phyloP scores from a whole-genome alignment of 1,140 invertebrate species.

The Nilaparvata lugens region DNA sequence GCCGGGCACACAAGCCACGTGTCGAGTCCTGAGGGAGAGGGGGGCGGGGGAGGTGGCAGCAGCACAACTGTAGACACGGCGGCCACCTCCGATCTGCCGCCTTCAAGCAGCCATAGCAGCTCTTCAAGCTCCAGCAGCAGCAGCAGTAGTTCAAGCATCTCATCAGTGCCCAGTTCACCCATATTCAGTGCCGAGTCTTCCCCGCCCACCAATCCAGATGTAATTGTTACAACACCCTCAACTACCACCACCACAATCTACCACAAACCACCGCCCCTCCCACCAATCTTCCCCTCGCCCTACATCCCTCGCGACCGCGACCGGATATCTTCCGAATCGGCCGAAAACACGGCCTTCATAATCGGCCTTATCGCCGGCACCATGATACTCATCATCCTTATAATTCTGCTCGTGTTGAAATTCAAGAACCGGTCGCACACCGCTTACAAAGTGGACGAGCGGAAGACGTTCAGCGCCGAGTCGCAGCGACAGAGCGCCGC shows the following conservation, averaged over 20 bases:
- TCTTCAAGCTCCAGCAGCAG: constrained; percentile 10
- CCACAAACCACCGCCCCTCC: constrained; percentile 16
- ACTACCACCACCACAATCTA: constrained; percentile 20
- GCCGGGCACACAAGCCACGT: constrained; percentile 2
- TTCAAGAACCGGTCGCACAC: constrained; percentile 78
- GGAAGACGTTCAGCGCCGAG: constrained; percentile 53
- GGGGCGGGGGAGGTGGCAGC: not conserved
- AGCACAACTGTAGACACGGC: not conserved
- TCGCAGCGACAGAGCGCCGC: constrained; percentile 65
- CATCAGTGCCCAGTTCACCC: not conserved
- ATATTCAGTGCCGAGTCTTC: not conserved
- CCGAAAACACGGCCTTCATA: constrained; percentile 63
- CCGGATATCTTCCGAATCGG: constrained; percentile 58
- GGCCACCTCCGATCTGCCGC: not conserved
- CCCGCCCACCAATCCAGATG: constrained; percentile 9
- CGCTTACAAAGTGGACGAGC: constrained; percentile 85
- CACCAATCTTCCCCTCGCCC: constrained; percentile 13
- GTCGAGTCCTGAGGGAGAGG: not conserved
- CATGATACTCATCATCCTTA: constrained; percentile 81
- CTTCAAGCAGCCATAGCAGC: constrained; percentile 7
- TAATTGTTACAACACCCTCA: constrained; percentile 13
- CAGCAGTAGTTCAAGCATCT: constrained; percentile 2
- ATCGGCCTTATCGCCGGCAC: constrained; percentile 86
- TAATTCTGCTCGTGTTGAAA: constrained; percentile 82
- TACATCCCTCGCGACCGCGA: constrained; percentile 37